Base-by-base conservation (phyloP, 2,888 invertebrate genomes). In the Leucania comma region DNA sequence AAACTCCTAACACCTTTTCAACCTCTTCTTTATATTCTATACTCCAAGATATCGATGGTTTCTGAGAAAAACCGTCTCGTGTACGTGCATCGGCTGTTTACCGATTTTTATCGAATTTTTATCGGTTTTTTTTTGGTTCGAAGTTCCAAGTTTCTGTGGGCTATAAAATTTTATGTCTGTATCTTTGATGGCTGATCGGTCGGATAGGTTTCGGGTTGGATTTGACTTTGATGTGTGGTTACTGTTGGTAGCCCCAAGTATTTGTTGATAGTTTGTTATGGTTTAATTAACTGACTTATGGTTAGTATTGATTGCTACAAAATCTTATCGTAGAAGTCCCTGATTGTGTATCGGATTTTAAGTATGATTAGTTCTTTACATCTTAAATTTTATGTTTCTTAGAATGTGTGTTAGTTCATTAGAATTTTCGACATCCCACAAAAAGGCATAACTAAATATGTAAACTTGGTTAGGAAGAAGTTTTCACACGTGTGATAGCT, bases 131-230 rank as follows among this genome's bases (percentile, higher is more conserved):
- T 80, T 83, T 68, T 54, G 80, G 71, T 75, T 77, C 81, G 80
- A 78, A 82, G 84, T 85, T 87, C 90, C 89, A 81, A 75, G 79
- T 75, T 85, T 88, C 73, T 46, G 35, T 12, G 88, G 88, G 89
- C 84, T 83, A 89, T 91, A 91, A 91, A 91, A 91, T 91, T 90
- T 91, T 90, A 91, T 91, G 90, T 88, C 91, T 85, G 77, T 91
- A 83, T 87, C 90, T 90, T 88, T 87, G 82, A 82, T 84, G 81
- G 86, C 82, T 85, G 89, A 90, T 90, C 87, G 85, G 84, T 70
- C 73, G 75, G 84, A 88, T 89, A 84, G 81, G 70, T 73, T 71
- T 78, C 65, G 70, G 59, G 60, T 79, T 56, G 32, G 65, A 54
- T 24, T 54, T 58, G 56, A 50, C 51, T 60, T 54, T 74, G 63